Evolutionary conservation across 35 echinoderm and acorn worm genomes (phyloP), one percentile per base, ranked within the genome.

Genomic region (Strongylocentrotus purpuratus): DNA sequence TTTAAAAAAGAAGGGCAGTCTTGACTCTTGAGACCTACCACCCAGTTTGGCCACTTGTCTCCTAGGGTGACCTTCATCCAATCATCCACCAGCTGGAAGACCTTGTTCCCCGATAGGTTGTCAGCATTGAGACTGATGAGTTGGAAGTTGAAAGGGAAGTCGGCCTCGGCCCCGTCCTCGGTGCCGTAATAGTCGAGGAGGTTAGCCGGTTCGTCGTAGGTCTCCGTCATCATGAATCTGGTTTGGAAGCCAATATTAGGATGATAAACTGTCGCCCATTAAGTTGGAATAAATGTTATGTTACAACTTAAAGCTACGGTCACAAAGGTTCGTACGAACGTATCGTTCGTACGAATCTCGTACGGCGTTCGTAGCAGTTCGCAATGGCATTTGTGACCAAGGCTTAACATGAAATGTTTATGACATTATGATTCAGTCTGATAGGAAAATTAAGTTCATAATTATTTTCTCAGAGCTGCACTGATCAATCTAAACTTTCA

Each of bases 201-300:
- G 10, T 95, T 91, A 31, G 94, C 87, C 2, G 95, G 96, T 7
- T 78, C 86, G 52, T 97, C 96, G 95, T 99, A 99, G 28, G 96
- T 92, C 88, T 99, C 98, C 0, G 98, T 97, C 11, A 96, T 97
- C 98, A 99, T 99, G 91, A 99, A 99, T 92, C 97, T 98, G 33
- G n/a, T 35, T 32, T 9, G n/a, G 20, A 35, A 46, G 85, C 5
- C 14, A 33, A 33, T 86, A 86, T 86, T 31, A 86, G 85, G 85
- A 33, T 86, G 85, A 22, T 9, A n/a, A 41, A 17, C 45, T 20
- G 45, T 91, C 22, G n/a, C 17, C 13, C 1, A 22, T 17, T 28
- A 45, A 31, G 88, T 48, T 22, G 52, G 92, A 52, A 20, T 12
- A 28, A 94, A 20, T 52, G 92, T 41, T 41, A 41, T 41, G 48